Evolutionary conservation across 2,113 vertebrate species (phyloP).

Genomic region (Rhinopomastus cyanomelas): DNA sequence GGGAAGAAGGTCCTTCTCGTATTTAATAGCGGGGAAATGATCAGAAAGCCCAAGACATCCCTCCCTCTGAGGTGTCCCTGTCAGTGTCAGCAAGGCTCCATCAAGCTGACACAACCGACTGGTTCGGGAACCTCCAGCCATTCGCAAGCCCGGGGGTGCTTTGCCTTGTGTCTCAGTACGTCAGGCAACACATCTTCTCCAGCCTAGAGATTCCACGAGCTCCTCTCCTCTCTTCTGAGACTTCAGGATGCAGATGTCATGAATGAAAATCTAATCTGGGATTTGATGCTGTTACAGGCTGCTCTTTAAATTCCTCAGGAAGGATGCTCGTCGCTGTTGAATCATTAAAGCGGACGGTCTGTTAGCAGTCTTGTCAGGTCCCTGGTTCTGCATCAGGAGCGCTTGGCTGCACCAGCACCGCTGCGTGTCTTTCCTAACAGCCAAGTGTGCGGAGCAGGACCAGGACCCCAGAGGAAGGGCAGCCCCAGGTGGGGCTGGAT

Average conservation of each 20-base stretch:
- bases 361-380: conserved; percentile 26
- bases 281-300: not conserved
- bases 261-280: not conserved
- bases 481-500: not conserved
- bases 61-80: not conserved
- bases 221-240: not conserved
- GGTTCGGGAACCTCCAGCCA: not conserved
- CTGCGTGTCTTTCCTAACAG: not conserved
- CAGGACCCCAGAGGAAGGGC: not conserved
- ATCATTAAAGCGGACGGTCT: conserved; percentile 36
- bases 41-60: not conserved
- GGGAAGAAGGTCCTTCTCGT: too few relatives aligned
- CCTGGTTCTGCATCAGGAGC: conserved; percentile 15
- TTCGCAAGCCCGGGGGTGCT: not conserved
- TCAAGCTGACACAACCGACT: too few relatives aligned
- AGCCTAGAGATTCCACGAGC: not conserved
- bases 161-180: not conserved
- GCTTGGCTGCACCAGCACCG: not conserved
- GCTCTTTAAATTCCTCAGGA: conserved; percentile 40
- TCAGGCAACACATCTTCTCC: not conserved
- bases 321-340: conserved; percentile 6
- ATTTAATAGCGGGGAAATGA: not conserved
- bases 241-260: not conserved
- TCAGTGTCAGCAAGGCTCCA: not conserved
- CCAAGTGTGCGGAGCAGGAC: not conserved